Percentiles rank a stretch among this genome's conserved stretches.
These are phyloP conservation scores for Botia almorhae DNA, from an alignment of 2,797 vertebrate species.

Conservation along the genomic window DNA sequence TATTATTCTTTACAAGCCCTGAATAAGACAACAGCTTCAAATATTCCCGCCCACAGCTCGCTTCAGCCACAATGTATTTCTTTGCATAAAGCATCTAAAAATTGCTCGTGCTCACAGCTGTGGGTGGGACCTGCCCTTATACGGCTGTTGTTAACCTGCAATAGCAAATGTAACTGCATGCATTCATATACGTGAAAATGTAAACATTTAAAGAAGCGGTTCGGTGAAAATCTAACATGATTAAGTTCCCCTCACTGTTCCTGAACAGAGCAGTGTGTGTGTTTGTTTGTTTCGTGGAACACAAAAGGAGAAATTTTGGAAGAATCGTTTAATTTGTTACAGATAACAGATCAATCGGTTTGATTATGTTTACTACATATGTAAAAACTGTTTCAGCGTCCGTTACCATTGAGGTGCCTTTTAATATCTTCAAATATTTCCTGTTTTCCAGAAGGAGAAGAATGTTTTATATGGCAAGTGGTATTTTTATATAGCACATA, in stretches of 20 bases:
- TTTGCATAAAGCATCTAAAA: not conserved
- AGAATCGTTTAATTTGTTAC: too few species aligned
- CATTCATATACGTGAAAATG: not conserved
- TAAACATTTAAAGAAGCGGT: not conserved
- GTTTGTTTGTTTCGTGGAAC: too few species aligned
- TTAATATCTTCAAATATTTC: slow-evolving; percentile 1
- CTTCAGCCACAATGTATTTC: not conserved
- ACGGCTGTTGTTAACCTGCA: not conserved
- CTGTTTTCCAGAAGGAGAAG: not conserved
- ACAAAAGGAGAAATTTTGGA: too few species aligned
- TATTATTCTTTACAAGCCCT: not conserved
- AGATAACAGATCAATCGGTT: too few species aligned
- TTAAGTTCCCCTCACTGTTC: too few species aligned
- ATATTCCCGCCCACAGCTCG: not conserved
- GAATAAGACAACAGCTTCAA: not conserved
- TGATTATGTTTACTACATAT: too few species aligned
- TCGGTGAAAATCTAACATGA: too few species aligned
- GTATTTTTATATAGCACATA: slow-evolving; percentile 7
- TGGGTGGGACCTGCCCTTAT: not conserved
- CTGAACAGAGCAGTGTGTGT: too few species aligned
- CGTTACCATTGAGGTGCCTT: too few species aligned
- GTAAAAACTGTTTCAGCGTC: too few species aligned
- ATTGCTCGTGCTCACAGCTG: not conserved
- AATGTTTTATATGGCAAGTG: not conserved
- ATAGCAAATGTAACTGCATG: too few species aligned